Conservation (phyloP, 2,797 vertebrate genomes). For the Nyctibius grandis region DNA sequence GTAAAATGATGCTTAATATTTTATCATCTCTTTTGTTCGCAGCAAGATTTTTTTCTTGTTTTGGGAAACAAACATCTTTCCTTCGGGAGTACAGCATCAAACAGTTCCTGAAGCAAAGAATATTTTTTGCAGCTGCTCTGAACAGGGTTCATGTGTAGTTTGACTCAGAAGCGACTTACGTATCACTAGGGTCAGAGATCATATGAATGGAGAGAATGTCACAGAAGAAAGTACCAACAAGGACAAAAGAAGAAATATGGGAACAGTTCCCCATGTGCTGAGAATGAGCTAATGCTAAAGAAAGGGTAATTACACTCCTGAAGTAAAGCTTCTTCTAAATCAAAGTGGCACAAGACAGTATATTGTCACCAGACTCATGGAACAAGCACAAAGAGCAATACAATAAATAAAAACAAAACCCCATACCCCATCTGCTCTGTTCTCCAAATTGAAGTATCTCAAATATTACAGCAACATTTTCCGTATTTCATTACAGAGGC, state of each 20-base stretch:
- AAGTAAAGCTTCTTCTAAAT: conserved; percentile 31
- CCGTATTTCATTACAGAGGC: neutral
- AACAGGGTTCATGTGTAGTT: conserved; percentile 4
- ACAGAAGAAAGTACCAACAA: neutral
- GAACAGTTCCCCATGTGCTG: neutral
- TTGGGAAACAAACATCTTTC: conserved; percentile 5
- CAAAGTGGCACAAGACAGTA: neutral
- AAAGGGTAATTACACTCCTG: conserved; percentile 15
- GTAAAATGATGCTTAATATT: conserved; percentile 35
- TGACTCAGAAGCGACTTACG: conserved; percentile 5
- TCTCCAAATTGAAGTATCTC: conserved; percentile 5
- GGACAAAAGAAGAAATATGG: conserved; percentile 8
- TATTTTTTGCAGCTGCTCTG: neutral
- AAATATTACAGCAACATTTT: neutral
- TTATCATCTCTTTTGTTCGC: neutral
- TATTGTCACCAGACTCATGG: neutral
- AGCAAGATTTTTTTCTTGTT: neutral
- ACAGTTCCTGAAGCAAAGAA: conserved; percentile 17
- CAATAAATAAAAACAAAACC: conserved; percentile 18
- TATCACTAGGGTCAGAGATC: conserved; percentile 34
- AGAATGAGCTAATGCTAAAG: conserved; percentile 13
- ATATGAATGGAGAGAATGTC: neutral
- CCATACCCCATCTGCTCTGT: neutral
- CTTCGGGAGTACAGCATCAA: neutral
- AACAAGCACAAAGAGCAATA: neutral